Evolutionary conservation across 2,113 vertebrate species (phyloP).

Genomic region (Psittacara wagleri): DNA sequence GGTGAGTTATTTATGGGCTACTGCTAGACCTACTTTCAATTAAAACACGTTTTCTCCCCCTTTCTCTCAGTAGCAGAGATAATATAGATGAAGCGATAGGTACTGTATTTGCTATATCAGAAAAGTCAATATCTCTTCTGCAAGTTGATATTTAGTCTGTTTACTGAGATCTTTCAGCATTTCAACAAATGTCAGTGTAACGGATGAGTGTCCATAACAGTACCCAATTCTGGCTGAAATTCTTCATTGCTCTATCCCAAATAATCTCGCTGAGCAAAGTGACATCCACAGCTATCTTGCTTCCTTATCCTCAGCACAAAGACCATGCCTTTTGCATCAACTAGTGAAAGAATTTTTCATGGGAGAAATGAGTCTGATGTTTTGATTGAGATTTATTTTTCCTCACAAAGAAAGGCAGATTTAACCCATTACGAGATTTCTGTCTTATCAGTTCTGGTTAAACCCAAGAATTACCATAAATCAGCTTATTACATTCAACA

Average conservation of each 20-base stretch:
- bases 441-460: not conserved
- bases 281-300: not conserved
- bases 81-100: not conserved
- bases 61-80: not conserved
- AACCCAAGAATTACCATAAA: not conserved
- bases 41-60: not conserved
- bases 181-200: conserved; percentile 6
- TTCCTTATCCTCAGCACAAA: not conserved
- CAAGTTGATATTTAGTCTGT: conserved; percentile 7
- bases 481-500: not conserved
- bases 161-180: conserved; percentile 1
- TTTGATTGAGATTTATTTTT: not conserved
- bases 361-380: not conserved
- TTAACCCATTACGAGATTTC: not conserved
- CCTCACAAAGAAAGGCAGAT: not conserved
- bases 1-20: not conserved
- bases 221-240: not conserved
- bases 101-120: not conserved
- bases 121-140: not conserved
- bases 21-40: not conserved
- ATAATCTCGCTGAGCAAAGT: not conserved
- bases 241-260: not conserved
- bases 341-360: not conserved
- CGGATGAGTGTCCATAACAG: not conserved
- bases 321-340: not conserved